Percentiles rank a stretch among this genome's conserved stretches.
Conservation (phyloP, 2,113 vertebrate genomes). For the Castor canadensis region DNA sequence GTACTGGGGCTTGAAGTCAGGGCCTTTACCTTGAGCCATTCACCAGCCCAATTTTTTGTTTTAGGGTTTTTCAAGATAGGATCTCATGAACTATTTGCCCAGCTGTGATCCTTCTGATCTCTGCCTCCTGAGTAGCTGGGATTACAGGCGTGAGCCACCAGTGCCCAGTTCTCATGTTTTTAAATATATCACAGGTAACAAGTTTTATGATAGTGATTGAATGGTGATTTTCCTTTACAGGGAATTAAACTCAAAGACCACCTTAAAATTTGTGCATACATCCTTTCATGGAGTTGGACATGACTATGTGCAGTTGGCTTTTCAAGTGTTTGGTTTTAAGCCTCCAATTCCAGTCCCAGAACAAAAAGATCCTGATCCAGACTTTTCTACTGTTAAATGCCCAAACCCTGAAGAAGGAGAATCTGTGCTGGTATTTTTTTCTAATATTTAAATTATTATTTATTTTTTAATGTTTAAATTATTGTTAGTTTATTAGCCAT, state of each 20-base stretch:
- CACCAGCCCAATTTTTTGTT: too few relatives aligned
- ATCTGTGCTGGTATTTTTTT: conserved; percentile 93
- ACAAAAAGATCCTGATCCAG: conserved; percentile 95
- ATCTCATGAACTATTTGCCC: too few relatives aligned
- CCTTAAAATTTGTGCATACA: conserved; percentile 93
- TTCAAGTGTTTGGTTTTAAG: conserved; percentile 90
- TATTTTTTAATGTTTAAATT: background rate
- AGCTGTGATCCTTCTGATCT: too few relatives aligned
- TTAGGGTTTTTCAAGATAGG: too few relatives aligned
- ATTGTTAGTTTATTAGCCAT: background rate
- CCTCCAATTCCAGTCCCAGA: conserved; percentile 95
- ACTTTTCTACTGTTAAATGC: conserved; percentile 93
- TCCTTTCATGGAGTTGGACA: conserved; percentile 97
- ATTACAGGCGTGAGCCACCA: too few relatives aligned
- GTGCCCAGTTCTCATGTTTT: too few relatives aligned
- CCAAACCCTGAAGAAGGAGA: conserved; percentile 98
- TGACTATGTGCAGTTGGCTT: conserved; percentile 92
- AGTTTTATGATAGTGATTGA: background rate
- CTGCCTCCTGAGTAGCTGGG: too few relatives aligned
- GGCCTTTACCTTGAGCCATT: too few relatives aligned
- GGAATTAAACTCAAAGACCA: conserved; percentile 87
- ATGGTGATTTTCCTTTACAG: conserved; percentile 77
- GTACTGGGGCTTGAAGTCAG: too few relatives aligned
- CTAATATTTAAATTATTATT: too few relatives aligned
- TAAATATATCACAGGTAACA: background rate